These are phyloP conservation scores for Ditylenchus dipsaci DNA, from an alignment of 1,140 invertebrate species.

Conservation along the genomic window DNA sequence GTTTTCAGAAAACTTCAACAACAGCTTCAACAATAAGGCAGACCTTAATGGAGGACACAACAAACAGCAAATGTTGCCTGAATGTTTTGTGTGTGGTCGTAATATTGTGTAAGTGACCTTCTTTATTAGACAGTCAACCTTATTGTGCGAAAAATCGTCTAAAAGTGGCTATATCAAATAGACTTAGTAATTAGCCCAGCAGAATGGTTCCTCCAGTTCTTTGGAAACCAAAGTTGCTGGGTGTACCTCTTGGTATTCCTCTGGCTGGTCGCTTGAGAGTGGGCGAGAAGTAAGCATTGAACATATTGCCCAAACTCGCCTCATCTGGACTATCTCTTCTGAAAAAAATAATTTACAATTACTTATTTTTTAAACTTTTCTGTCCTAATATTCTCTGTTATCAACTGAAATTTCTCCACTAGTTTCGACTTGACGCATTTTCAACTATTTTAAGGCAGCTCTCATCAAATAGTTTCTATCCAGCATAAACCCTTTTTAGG, in stretches of 20 bases:
- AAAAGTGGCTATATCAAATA: neutral
- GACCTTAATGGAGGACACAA: too few species aligned
- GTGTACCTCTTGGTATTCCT: neutral
- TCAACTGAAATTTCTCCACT: too few species aligned
- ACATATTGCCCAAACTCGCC: neutral
- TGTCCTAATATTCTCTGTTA: too few species aligned
- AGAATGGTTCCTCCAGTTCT: slow-evolving; percentile 2
- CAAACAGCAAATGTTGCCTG: neutral
- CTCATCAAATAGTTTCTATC: too few species aligned
- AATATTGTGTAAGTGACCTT: neutral
- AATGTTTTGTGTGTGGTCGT: neutral
- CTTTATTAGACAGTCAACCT: neutral
- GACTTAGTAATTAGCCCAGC: neutral
- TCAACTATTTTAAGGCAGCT: too few species aligned
- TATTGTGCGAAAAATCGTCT: neutral
- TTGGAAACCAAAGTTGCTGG: neutral
- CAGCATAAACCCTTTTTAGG: too few species aligned
- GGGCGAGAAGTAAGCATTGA: neutral
- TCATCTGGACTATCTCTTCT: neutral
- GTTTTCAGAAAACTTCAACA: too few species aligned
- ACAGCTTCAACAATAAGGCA: too few species aligned
- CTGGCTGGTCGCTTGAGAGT: neutral
- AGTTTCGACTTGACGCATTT: too few species aligned
- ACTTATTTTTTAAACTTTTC: too few species aligned
- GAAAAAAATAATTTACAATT: too few species aligned